Evolutionary conservation across 1,140 invertebrate species (phyloP).

Genomic region (Drosophila kepulauana): DNA sequence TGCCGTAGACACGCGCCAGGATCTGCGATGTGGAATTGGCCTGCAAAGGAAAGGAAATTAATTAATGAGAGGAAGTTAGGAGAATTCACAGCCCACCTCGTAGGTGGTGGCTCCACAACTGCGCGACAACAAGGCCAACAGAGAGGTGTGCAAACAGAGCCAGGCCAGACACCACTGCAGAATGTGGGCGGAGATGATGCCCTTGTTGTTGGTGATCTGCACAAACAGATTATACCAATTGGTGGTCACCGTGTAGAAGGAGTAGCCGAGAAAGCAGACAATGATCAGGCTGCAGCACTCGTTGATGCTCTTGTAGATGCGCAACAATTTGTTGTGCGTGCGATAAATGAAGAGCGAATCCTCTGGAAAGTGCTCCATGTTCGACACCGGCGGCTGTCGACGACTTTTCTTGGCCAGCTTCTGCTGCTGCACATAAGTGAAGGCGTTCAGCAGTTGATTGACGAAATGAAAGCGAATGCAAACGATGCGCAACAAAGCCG

Average conservation of each 20-base stretch:
- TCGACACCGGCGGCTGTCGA: neutral
- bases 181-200: slow-evolving; percentile 63
- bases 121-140: slow-evolving; percentile 65
- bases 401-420: slow-evolving; percentile 23
- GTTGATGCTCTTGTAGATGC: slow-evolving; percentile 77
- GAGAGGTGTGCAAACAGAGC: slow-evolving; percentile 65
- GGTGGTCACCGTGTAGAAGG: slow-evolving; percentile 83
- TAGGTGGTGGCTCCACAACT: slow-evolving; percentile 73
- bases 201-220: slow-evolving; percentile 75
- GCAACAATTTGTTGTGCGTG: slow-evolving; percentile 76
- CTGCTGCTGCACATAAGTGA: slow-evolving; percentile 64
- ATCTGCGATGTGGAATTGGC: slow-evolving; percentile 78
- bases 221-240: slow-evolving; percentile 82
- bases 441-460: slow-evolving; percentile 67
- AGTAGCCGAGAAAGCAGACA: slow-evolving; percentile 78
- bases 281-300: slow-evolving; percentile 79
- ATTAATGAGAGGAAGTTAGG: slow-evolving; percentile 6
- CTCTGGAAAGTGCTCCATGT: slow-evolving; percentile 73
- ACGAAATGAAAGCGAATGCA: slow-evolving; percentile 71
- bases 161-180: slow-evolving; percentile 75
- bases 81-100: slow-evolving; percentile 56
- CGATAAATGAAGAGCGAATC: slow-evolving; percentile 79
- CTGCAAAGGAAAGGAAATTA: slow-evolving; percentile 44
- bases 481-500: slow-evolving; percentile 69
- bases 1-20: slow-evolving; percentile 75